These are phyloP conservation scores for Cyprinodon tularosa DNA, from an alignment of 2,113 vertebrate species.

Conservation along the genomic window DNA sequence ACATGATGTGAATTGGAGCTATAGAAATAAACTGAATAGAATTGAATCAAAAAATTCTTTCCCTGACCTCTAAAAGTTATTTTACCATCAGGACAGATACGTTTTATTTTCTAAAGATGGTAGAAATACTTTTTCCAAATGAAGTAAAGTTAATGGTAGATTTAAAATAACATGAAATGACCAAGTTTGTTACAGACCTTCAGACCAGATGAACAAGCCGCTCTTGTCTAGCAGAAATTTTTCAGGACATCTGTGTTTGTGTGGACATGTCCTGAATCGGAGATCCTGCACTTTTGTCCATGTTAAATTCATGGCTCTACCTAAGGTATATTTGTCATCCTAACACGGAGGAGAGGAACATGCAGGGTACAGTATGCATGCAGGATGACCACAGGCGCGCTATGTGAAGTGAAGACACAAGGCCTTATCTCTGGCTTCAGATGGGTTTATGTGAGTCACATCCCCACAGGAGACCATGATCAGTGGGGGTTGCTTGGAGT, in stretches of 20 bases:
- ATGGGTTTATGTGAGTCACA: slow-evolving; percentile 53
- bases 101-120: background rate
- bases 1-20: background rate
- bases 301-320: slow-evolving; percentile 18
- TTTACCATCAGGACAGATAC: background rate
- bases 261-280: background rate
- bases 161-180: background rate
- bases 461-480: slow-evolving; percentile 34
- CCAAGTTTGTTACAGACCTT: background rate
- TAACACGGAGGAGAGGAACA: background rate
- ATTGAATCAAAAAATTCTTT: background rate
- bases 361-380: background rate
- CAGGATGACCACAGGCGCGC: slow-evolving; percentile 31
- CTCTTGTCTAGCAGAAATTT: background rate
- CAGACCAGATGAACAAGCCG: too few species aligned
- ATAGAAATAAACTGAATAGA: too few species aligned
- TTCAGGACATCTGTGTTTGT: background rate
- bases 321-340: slow-evolving; percentile 36
- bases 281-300: background rate
- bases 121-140: background rate
- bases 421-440: slow-evolving; percentile 58
- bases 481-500: background rate
- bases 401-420: slow-evolving; percentile 29
- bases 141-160: background rate
- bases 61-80: background rate